Evolutionary conservation across 2,888 invertebrate species (phyloP), one percentile per base, ranked within the genome.

Genomic region (Urechis unicinctus): DNA sequence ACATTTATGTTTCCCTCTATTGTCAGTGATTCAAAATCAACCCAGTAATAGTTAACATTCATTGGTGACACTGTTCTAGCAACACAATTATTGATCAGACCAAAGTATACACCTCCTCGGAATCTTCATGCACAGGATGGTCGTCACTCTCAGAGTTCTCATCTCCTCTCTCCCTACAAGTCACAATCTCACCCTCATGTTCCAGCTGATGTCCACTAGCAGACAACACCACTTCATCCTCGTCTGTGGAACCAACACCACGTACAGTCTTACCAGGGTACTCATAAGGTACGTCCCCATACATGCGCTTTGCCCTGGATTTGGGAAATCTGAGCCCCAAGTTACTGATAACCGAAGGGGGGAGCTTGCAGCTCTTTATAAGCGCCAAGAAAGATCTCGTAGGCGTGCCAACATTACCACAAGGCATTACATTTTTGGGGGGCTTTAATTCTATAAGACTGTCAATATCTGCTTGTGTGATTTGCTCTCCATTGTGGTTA

Each of bases 371-470:
- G 28, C 73, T 67, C 41, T 71, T 68, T 2, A 83, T 83, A 41
- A 77, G 68, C 6, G 74, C 67, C 50, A 82, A 61, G 64, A 83
- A 82, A 57, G 75, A 66, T 30, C 61, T 64, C 6, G 81, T 81
- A 2, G 81, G 78, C 2, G 83, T 83, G 3, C 83, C 83, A 42
- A 83, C 81, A 70, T 83, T 83, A 28, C 83, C 83, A 57, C 80
- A 66, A 3, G 81, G 81, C 80, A 82, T 80, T 2, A 79, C 59
- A 47, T 66, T 66, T 63, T 71, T 71, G 3, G 75, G 74, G 5
- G 76, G 75, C 36, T 69, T 63, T 45, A 77, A 60, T 57, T 77
- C 76, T 53, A 67, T 66, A 17, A 76, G 59, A 45, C 55, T 61
- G n/a, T 65, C 41, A 6, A 78, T 61, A 58, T 77, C 74, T 29